Evolutionary conservation across 2,113 vertebrate species (phyloP).

Genomic region (Stictonetta naevosa): DNA sequence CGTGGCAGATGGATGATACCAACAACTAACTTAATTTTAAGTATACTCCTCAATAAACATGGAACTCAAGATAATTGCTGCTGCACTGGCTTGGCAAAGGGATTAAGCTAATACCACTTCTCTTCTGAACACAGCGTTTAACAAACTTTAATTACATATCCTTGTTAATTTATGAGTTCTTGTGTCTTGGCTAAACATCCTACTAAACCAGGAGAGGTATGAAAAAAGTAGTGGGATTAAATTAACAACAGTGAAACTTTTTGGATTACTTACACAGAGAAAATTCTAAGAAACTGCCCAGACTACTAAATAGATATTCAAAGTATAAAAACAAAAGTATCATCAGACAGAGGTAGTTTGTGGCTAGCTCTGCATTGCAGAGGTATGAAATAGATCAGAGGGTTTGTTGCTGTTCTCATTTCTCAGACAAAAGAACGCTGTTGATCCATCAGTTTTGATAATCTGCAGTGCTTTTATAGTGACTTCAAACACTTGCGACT

Average conservation of each 20-base stretch:
- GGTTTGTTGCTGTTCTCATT: constrained; percentile 12
- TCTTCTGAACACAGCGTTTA: neutral
- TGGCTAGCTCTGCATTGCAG: neutral
- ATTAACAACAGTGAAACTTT: neutral
- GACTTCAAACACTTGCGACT: constrained; percentile 39
- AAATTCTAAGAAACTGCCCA: neutral
- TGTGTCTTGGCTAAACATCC: neutral
- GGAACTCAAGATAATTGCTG: neutral
- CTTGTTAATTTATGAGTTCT: constrained; percentile 30
- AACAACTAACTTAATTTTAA: neutral
- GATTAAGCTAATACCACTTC: constrained; percentile 23
- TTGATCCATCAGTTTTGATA: constrained; percentile 26
- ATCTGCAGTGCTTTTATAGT: neutral
- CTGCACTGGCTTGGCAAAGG: neutral
- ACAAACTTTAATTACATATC: neutral
- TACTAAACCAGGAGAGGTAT: neutral
- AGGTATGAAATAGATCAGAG: constrained; percentile 9
- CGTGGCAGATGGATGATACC: neutral
- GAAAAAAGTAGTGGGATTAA: neutral
- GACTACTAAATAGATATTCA: neutral
- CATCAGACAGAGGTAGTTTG: neutral
- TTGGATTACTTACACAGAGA: neutral
- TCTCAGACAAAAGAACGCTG: neutral
- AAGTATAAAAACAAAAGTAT: neutral
- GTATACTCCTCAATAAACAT: neutral